Base-by-base conservation (phyloP, 2,888 invertebrate species). In the Drosophila nr. perissopoda region DNA sequence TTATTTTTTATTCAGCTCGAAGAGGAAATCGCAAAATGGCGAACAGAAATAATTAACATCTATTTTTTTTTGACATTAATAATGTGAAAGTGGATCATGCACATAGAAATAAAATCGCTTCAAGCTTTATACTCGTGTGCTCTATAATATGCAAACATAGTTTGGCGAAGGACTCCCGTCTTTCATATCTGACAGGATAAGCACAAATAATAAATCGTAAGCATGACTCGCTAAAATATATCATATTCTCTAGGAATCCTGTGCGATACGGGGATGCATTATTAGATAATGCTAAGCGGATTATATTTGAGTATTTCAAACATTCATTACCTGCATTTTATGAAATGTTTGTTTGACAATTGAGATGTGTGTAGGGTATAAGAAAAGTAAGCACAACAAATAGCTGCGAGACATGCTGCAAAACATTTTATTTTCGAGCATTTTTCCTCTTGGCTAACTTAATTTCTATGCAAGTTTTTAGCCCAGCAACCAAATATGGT, bases 401-500 rank as follows among this genome's bases (percentile, higher is more conserved):
- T 74, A 65, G 70, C 51, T 70, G 60, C 33, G 52, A 71, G 68
- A 69, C 65, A 70, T 72, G 83, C 52, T 59, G 64, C 34, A 53
- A 64, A 70, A 62, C 52, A 74, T 88, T 85, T 74, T 71, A 71
- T 75, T 78, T 83, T 70, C 34, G 34, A 74, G 62, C 71, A 75
- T 78, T 83, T 78, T 86, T 81, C 70, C 88, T 57, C 75, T 78
- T 74, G 76, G 79, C 77, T 81, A 89, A 88, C 89, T 87, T 89
- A 78, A 89, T 90, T 87, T 88, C 85, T 74, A 75, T 80, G 91
- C 82, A 78, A 75, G 82, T 87, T 89, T 83, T 70, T 80, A 74
- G 87, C 61, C 54, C 18, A 48, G 59, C 38, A 51, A 53, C 69
- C 25, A 5, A 46, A 51, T 67, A 49, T 67, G 57, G 51, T 70